A percentile compares a stretch with the other conserved stretches of the same genome.
Conservation (phyloP, 2,113 vertebrate species). For the Coturnix japonica region DNA sequence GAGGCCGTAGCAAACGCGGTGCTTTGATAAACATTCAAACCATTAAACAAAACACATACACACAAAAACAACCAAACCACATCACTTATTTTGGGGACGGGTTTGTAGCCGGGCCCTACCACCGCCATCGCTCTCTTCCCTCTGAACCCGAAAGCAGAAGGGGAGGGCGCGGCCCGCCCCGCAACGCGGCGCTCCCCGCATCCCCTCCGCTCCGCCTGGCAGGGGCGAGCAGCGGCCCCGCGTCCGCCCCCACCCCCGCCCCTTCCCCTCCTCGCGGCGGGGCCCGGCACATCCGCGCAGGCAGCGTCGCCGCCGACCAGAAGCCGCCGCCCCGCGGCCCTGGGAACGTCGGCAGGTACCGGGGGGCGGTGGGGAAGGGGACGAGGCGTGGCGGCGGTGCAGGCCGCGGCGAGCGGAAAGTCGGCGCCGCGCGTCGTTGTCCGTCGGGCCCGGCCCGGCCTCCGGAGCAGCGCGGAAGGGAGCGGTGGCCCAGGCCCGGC, state of each 20-base stretch:
- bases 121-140: fast-evolving
- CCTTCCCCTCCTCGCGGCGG: neutral
- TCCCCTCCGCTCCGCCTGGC: neutral
- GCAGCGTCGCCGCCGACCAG: neutral
- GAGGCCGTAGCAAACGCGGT: neutral
- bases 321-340: neutral
- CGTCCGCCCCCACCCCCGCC: neutral
- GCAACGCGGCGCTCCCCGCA: too few species aligned
- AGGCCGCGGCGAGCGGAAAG: neutral
- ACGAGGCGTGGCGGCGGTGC: neutral
- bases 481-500: neutral
- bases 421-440: too few species aligned
- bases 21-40: neutral
- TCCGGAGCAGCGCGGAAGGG: too few species aligned
- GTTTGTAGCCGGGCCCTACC: too few species aligned
- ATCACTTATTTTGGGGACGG: neutral
- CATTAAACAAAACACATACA: too few species aligned
- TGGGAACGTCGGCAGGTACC: neutral
- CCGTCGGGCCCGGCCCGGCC: too few species aligned
- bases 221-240: neutral
- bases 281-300: neutral
- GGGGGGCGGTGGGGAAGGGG: neutral
- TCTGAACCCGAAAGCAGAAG: neutral
- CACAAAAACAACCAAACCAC: too few species aligned
- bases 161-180: neutral